Evolutionary conservation across 1,140 invertebrate species (phyloP).

Genomic region (Chrysomallon squamiferum): DNA sequence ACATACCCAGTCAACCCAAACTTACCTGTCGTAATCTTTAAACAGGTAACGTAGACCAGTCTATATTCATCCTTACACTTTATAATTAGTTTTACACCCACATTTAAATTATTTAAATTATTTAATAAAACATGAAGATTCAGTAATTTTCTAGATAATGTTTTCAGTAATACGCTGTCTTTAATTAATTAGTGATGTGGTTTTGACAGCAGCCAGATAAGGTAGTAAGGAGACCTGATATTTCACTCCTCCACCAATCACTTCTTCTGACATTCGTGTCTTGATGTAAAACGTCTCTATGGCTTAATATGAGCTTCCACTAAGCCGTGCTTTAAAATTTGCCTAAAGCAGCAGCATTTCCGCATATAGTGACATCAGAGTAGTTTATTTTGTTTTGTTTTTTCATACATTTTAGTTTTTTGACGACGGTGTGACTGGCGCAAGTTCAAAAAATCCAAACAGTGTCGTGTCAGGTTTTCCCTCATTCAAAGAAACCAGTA

Average conservation of each 20-base stretch:
- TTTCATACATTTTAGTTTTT: not conserved
- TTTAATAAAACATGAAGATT: not conserved
- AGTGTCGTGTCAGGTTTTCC: constrained; percentile 15
- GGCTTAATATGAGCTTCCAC: not conserved
- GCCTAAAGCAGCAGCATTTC: not conserved
- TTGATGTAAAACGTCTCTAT: not conserved
- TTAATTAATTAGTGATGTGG: not conserved
- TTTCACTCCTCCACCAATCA: not conserved
- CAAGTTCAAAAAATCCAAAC: not conserved
- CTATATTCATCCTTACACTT: not conserved
- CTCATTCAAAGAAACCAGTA: not conserved
- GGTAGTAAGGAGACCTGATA: not conserved
- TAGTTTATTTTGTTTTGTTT: not conserved
- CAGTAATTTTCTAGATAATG: not conserved
- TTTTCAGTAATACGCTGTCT: not conserved
- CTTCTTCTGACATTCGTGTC: not conserved
- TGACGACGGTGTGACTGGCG: not conserved
- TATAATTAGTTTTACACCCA: not conserved
- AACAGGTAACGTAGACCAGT: constrained; percentile 16
- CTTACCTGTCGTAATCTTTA: constrained; percentile 1
- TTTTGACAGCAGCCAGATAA: not conserved
- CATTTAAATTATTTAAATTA: not conserved
- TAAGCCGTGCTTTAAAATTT: not conserved
- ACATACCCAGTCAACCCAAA: not conserved
- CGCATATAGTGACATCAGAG: not conserved